A percentile compares a stretch with the other conserved stretches of the same genome.
Evolutionary conservation across 1,140 invertebrate species (phyloP).

Genomic region (Brachionus plicatilis): DNA sequence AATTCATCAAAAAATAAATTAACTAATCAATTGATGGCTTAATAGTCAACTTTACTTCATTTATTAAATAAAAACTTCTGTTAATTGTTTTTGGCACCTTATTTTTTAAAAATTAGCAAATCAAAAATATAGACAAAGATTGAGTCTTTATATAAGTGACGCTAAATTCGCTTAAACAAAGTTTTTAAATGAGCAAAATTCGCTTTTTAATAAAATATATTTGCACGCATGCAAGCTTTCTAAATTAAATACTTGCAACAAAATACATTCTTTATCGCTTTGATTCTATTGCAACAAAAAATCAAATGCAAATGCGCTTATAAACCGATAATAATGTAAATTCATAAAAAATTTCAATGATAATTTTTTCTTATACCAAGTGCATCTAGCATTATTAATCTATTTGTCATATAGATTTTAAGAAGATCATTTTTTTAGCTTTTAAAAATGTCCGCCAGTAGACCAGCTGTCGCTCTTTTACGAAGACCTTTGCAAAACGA

Average conservation of each 20-base stretch:
- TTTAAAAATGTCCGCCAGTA: conserved; percentile 28
- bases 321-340: conserved; percentile 17
- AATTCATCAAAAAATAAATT: no score
- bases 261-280: neutral
- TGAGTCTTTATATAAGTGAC: conserved; percentile 8
- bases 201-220: neutral
- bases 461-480: conserved; percentile 6
- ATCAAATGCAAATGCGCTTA: conserved; percentile 18
- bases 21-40: no score
- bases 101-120: no score
- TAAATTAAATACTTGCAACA: neutral
- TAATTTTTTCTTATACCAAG: neutral
- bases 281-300: neutral
- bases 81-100: neutral
- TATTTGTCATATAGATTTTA: neutral
- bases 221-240: neutral
- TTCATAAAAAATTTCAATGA: conserved; percentile 9
- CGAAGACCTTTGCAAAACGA: conserved; percentile 20
- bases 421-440: neutral
- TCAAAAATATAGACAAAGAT: neutral
- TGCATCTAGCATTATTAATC: neutral
- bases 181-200: neutral
- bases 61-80: neutral
- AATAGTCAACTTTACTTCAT: neutral
- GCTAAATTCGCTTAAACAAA: neutral